Conservation (phyloP, 2,113 vertebrate species). For the Numida meleagris region DNA sequence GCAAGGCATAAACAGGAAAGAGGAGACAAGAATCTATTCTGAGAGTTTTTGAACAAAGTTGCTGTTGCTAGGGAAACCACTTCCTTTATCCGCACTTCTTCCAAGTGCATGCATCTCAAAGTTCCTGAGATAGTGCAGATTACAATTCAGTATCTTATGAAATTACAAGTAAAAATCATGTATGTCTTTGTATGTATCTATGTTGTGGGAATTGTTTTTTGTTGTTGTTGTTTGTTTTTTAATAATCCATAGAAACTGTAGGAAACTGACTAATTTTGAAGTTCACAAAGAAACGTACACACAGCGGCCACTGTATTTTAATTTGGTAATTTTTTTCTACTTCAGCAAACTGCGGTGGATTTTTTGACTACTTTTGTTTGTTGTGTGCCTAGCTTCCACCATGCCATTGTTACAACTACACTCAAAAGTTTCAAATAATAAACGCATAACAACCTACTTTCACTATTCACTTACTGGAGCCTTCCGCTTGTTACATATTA, state of each 20-base stretch:
- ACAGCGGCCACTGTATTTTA: background rate
- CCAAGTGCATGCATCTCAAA: background rate
- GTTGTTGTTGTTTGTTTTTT: background rate
- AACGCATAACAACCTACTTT: background rate
- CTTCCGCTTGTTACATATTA: background rate
- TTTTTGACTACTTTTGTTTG: background rate
- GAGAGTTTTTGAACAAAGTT: conserved; percentile 13
- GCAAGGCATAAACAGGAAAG: conserved; percentile 6
- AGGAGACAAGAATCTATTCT: background rate
- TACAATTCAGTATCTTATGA: background rate
- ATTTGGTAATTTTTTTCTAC: background rate
- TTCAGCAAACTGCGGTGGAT: background rate
- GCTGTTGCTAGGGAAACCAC: conserved; percentile 51
- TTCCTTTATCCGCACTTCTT: conserved; percentile 17
- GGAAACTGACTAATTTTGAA: background rate
- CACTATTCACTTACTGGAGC: background rate
- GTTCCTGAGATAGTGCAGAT: background rate
- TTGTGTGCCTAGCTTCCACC: background rate
- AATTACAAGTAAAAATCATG: background rate
- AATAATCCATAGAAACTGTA: background rate
- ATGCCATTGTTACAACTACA: background rate
- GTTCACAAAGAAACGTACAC: background rate
- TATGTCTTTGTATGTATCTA: background rate
- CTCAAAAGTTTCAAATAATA: background rate
- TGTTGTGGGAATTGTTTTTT: background rate